Base-by-base conservation (phyloP, 2,888 invertebrate species). In the Trilocha varians region DNA sequence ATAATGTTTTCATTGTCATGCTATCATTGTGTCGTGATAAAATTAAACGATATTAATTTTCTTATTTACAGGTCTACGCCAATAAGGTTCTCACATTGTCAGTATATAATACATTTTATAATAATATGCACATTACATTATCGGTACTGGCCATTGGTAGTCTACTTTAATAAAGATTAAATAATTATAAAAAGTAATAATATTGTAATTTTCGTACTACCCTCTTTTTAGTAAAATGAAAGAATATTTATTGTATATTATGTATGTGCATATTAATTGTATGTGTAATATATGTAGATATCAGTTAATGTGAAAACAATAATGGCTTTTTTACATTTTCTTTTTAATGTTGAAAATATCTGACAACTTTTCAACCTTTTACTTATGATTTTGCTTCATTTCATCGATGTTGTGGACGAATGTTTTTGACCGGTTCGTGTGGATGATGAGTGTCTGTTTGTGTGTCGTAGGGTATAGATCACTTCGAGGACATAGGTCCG, bases 401-500 rank as follows among this genome's bases (percentile, higher is more conserved):
- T n/a, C n/a, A n/a, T n/a, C n/a, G n/a, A n/a, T n/a, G n/a, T n/a
- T n/a, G n/a, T n/a, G n/a, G n/a, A n/a, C n/a, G n/a, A n/a, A n/a
- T n/a, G n/a, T n/a, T n/a, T n/a, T n/a, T n/a, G n/a, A n/a, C n/a
- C n/a, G n/a, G n/a, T n/a, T n/a, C n/a, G n/a, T n/a, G n/a, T 25
- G 25, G 1, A 25, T 25, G 11, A 9, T 25, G 25, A 9, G 25
- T 25, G 8, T 25, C 25, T 25, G 25, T 9, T 49, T 52, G 1
- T n/a, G n/a, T n/a, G n/a, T n/a, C n/a, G n/a, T 73, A 95, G 92
- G 96, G 98, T 35, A 98, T 99, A 63, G 99, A 99, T 71, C 98
- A 99, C 78, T 99, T 99, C 82, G 99, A 99, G 61, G 99, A 99
- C 78, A 95, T 98, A 42, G 99, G 99, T 0, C 99, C 99, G 0